Percentiles rank a stretch among this genome's conserved stretches.
Evolutionary conservation across 1,140 invertebrate genomes (phyloP).

Genomic region (Cydia strobilella): DNA sequence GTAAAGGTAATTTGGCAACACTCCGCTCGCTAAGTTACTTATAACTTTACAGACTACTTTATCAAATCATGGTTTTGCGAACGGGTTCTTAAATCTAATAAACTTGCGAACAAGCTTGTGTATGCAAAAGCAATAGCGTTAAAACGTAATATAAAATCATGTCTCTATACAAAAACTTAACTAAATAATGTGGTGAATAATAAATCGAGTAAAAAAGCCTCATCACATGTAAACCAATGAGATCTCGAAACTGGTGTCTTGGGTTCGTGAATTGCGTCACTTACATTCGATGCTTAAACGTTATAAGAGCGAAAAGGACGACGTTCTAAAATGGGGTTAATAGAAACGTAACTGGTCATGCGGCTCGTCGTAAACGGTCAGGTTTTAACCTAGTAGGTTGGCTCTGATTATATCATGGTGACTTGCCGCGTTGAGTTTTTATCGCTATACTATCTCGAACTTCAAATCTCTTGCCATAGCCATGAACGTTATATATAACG

Average conservation of each 20-base stretch:
- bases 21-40: no score
- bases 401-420: not conserved
- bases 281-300: not conserved
- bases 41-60: no score
- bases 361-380: not conserved
- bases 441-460: not conserved
- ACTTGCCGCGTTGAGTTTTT: not conserved
- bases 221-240: slow-evolving; percentile 68
- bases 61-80: not conserved
- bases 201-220: slow-evolving; percentile 56
- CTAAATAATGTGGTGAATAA: slow-evolving; percentile 54
- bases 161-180: slow-evolving; percentile 69
- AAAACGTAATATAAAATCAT: slow-evolving; percentile 60
- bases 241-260: slow-evolving; percentile 51
- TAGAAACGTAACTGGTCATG: not conserved
- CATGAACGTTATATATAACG: not conserved
- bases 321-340: not conserved
- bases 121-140: slow-evolving; percentile 46
- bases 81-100: slow-evolving; percentile 37
- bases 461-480: not conserved
- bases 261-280: not conserved
- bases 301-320: not conserved
- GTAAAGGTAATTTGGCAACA: no score
- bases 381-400: no score
- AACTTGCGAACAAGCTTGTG: slow-evolving; percentile 34